phyloP scores from a whole-genome alignment of 2,888 invertebrate species.

The Ectemnius continuus region DNA sequence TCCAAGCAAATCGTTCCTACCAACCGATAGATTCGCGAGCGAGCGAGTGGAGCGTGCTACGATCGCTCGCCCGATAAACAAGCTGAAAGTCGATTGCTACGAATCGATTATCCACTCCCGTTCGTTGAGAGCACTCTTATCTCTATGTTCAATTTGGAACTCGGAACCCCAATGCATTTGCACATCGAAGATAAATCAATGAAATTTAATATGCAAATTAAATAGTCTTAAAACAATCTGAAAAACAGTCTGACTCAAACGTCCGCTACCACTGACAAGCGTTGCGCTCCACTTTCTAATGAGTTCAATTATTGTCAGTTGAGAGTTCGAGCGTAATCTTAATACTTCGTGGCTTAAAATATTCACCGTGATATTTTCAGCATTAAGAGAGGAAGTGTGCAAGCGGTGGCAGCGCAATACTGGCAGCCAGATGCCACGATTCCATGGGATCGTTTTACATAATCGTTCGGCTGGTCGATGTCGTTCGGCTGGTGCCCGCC shows the following conservation, averaged over 20 bases:
- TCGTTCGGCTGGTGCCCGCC: slow-evolving; percentile 31
- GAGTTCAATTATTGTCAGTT: too few relatives aligned
- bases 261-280: too few relatives aligned
- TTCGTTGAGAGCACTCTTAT: background rate
- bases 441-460: slow-evolving; percentile 33
- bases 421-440: slow-evolving; percentile 30
- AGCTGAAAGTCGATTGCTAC: slow-evolving; percentile 58
- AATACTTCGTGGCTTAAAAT: too few relatives aligned
- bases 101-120: slow-evolving; percentile 53
- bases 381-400: slow-evolving; percentile 5
- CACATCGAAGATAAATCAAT: too few relatives aligned
- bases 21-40: slow-evolving; percentile 44
- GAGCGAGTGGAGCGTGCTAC: slow-evolving; percentile 26
- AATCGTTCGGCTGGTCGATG: slow-evolving; percentile 26
- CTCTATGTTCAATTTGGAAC: background rate
- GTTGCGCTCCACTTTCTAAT: too few relatives aligned
- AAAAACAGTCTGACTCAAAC: too few relatives aligned
- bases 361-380: too few relatives aligned
- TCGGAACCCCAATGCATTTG: too few relatives aligned
- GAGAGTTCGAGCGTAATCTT: too few relatives aligned
- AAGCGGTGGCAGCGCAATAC: background rate
- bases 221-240: too few relatives aligned
- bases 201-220: too few relatives aligned
- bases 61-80: slow-evolving; percentile 55
- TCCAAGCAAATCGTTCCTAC: slow-evolving; percentile 52